Evolutionary conservation across 2,113 vertebrate species (phyloP), one percentile per base, ranked within the genome.

Genomic region (Melanostigma gelatinosum): DNA sequence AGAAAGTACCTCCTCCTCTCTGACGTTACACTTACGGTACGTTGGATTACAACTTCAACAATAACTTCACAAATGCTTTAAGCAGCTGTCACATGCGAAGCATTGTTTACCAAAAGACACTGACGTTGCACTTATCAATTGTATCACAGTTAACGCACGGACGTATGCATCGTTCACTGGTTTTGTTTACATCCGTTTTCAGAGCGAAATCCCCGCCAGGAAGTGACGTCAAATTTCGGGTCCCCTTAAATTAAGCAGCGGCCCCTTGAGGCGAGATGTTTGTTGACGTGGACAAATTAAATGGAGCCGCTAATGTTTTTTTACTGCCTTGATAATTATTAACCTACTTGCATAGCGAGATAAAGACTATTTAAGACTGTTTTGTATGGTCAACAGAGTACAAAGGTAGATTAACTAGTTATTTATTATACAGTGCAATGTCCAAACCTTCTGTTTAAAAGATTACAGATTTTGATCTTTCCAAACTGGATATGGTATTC

Each of bases 161-260:
- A 9, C 6, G 3, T 16, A 4, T 1, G 22, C 10, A 18, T 34
- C 44, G 1, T 13, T 44, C 48, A 1, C 18, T 6, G 1, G 15
- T 22, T 61, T 75, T 84, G 80, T 88, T 88, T 85, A 83, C 61
- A 40, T 72, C 80, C 8, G 13, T 36, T 6, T 61, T 62, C 46
- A 40, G 4, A 13, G 27, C 5, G 7, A 77, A 77, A 86, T 8
- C 4, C 84, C 86, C 89, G 91, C 91, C 89, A 75, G 89, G 86
- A 92, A 75, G 72, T 86, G 81, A 85, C 85, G 64, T 40, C 18
- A 54, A 1, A 12, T 0, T 2, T 10, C 0, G 11, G 2, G 1
- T 52, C 8, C 15, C 2, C 1, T 0, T 9, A 16, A 2, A 6
- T 3, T 0, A 0, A 29, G 10, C 52, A 64, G 71, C 73, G 62